A percentile compares a stretch with the other conserved stretches of the same genome.
Evolutionary conservation across 2,797 vertebrate species (phyloP).

Genomic region (Apodemus agrarius): DNA sequence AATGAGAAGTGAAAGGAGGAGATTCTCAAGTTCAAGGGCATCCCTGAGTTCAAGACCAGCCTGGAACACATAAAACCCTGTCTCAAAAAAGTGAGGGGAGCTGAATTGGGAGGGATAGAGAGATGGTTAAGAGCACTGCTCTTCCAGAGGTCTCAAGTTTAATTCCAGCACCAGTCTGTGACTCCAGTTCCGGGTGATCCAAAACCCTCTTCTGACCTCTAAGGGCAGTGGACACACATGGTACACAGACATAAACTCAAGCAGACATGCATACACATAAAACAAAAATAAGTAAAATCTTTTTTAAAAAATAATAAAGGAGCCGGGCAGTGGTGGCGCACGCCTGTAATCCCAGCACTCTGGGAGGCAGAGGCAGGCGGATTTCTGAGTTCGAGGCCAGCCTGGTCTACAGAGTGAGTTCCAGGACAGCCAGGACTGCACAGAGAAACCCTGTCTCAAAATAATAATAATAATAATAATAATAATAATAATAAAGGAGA

Average conservation of each 20-base stretch:
- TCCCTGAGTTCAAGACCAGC: not conserved
- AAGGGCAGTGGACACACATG: not conserved
- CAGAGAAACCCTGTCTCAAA: no score
- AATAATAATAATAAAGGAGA: no score
- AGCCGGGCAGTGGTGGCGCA: no score
- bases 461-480: no score
- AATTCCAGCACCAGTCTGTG: not conserved
- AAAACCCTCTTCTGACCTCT: not conserved
- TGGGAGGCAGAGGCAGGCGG: no score
- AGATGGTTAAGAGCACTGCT: not conserved
- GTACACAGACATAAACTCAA: not conserved
- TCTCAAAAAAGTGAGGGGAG: not conserved
- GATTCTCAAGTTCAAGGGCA: not conserved
- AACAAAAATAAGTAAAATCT: not conserved
- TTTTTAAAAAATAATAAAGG: not conserved
- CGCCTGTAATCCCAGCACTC: no score
- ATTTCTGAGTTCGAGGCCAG: no score
- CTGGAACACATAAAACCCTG: not conserved
- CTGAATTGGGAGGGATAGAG: not conserved
- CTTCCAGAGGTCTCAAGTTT: not conserved
- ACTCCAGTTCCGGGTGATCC: not conserved
- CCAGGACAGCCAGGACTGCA: no score
- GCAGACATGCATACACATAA: not conserved
- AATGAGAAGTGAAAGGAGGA: not conserved
- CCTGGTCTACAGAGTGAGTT: no score